These are phyloP conservation scores for Morpho achilles DNA, from an alignment of 2,888 invertebrate genomes.

Conservation along the genomic window DNA sequence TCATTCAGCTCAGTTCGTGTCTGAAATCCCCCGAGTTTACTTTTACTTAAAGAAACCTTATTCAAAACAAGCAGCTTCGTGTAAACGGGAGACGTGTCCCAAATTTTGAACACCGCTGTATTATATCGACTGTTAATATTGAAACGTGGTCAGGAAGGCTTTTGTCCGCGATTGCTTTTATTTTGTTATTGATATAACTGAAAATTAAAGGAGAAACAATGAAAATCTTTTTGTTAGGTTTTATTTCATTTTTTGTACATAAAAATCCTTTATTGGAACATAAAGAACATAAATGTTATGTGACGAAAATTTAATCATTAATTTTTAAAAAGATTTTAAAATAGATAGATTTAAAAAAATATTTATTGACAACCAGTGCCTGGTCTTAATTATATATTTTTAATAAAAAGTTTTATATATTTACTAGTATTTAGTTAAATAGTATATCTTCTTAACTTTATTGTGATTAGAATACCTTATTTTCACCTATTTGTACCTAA, in stretches of 20 bases:
- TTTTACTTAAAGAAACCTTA: slow-evolving; percentile 73
- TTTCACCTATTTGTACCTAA: too few relatives aligned
- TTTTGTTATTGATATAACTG: slow-evolving; percentile 20
- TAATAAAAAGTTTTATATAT: too few relatives aligned
- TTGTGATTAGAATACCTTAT: too few relatives aligned
- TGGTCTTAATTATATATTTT: too few relatives aligned
- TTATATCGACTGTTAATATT: slow-evolving; percentile 60
- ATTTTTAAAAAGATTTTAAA: too few relatives aligned
- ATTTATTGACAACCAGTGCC: too few relatives aligned
- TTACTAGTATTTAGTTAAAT: too few relatives aligned
- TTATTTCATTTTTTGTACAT: neutral
- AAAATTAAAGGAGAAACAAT: slow-evolving; percentile 14
- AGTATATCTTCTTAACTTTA: too few relatives aligned
- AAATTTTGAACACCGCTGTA: slow-evolving; percentile 56
- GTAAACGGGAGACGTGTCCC: slow-evolving; percentile 68
- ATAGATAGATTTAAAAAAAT: too few relatives aligned
- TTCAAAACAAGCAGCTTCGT: slow-evolving; percentile 74
- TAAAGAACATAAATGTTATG: too few relatives aligned
- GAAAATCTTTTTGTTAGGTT: slow-evolving; percentile 6
- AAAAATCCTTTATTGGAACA: too few relatives aligned
- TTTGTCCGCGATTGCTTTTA: slow-evolving; percentile 18
- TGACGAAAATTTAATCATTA: too few relatives aligned
- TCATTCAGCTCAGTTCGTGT: slow-evolving; percentile 57
- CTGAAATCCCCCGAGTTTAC: slow-evolving; percentile 57
- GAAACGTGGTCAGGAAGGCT: slow-evolving; percentile 35